Evolutionary conservation across 2,113 vertebrate genomes (phyloP), one percentile per base, ranked within the genome.

Genomic region (Sardina pilchardus): DNA sequence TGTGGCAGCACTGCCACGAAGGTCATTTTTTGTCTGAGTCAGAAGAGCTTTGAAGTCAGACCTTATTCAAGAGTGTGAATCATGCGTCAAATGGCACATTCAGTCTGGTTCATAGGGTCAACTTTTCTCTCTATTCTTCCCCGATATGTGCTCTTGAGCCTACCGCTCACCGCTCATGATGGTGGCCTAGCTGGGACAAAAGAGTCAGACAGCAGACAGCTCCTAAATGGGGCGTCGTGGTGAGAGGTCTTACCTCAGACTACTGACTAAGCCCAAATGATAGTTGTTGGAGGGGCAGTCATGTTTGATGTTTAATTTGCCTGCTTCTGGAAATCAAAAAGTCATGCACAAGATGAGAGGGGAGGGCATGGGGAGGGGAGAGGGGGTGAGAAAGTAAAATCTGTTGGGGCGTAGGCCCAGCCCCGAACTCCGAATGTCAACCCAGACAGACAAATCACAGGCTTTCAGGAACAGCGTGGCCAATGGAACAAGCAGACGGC

Each of bases 371-470:
- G n/a, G n/a, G n/a, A n/a, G n/a, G n/a, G n/a, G n/a, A n/a, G n/a
- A n/a, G n/a, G 39, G 39, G 39, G 12, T 56, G 19, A 56, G 19
- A 26, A n/a, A 63, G 12, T 3, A 16, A 34, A 19, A 78, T 34
- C 12, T 36, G 30, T 36, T 78, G 34, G 26, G 71, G 30, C 12
- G 7, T 63, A n/a, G 59, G 7, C 19, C 53, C 59, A 1, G 14
- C 30, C 26, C 0, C 71, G 36, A 34, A 30, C 71, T 81, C 81
- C 19, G 16, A 50, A 53, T 81, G n/a, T 53, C 67, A 75, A 56
- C 5, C 36, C 80, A 83, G 85, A 89, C 42, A 53, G 85, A 88
- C 85, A 63, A 12, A 86, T 59, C 47, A 26, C 83, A 82, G 44
- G 71, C 30, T 36, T 78, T 36, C 71, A 34, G 12, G 34, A 78